These are phyloP conservation scores for Actias luna DNA, from an alignment of 2,888 invertebrate species.

Conservation along the genomic window DNA sequence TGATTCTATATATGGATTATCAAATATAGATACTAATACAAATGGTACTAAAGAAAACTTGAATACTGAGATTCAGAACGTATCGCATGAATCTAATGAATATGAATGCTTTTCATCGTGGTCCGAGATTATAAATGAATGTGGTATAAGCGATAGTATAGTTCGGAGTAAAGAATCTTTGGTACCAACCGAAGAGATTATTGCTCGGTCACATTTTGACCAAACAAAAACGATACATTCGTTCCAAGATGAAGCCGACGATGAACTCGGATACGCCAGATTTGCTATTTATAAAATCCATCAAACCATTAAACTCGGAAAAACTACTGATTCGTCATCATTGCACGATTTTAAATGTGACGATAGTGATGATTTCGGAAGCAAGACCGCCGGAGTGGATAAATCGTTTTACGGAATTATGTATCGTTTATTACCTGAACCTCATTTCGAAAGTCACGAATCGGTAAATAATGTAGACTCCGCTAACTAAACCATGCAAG, in stretches of 20 bases:
- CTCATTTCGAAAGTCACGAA: slow-evolving; percentile 46
- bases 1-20: slow-evolving; percentile 66
- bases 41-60: slow-evolving; percentile 24
- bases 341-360: slow-evolving; percentile 53
- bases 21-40: slow-evolving; percentile 40
- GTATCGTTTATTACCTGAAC: slow-evolving; percentile 58
- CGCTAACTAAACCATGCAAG: slow-evolving; percentile 26
- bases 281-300: slow-evolving; percentile 67
- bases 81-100: slow-evolving; percentile 17
- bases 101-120: slow-evolving; percentile 47
- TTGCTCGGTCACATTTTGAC: slow-evolving; percentile 50
- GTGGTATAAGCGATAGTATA: slow-evolving; percentile 46
- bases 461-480: slow-evolving; percentile 52
- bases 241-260: slow-evolving; percentile 43
- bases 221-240: slow-evolving; percentile 44
- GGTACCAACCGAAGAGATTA: slow-evolving; percentile 44
- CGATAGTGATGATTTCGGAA: slow-evolving; percentile 29
- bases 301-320: slow-evolving; percentile 51
- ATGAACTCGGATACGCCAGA: slow-evolving; percentile 54
- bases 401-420: slow-evolving; percentile 44
- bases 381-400: slow-evolving; percentile 33
- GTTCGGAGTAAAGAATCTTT: slow-evolving; percentile 42
- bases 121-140: slow-evolving; percentile 61
- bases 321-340: slow-evolving; percentile 66
- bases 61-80: slow-evolving; percentile 22